Evolutionary conservation across 2,113 vertebrate genomes (phyloP).

Genomic region (Empidonax alnorum): DNA sequence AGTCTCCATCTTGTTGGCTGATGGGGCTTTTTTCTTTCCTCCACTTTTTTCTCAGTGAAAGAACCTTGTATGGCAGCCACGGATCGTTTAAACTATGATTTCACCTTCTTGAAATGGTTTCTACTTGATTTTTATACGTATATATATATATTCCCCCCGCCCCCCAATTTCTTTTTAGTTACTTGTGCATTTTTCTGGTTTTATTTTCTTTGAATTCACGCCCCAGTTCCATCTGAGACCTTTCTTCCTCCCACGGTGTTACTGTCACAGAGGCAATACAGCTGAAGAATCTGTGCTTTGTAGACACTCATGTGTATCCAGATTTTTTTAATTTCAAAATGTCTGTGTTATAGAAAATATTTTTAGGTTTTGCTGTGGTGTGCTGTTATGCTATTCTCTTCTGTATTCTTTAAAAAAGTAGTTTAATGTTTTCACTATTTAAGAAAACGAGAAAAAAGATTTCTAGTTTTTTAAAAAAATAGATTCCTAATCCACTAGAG

Average conservation of each 20-base stretch:
- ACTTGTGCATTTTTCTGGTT: neutral
- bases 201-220: neutral
- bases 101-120: neutral
- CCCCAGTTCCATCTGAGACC: neutral
- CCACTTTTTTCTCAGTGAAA: neutral
- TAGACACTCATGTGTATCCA: neutral
- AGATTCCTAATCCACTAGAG: neutral
- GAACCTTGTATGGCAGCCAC: neutral
- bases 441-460: neutral
- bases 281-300: neutral
- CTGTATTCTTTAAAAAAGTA: neutral
- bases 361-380: neutral
- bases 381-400: neutral
- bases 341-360: neutral
- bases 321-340: neutral
- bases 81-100: neutral
- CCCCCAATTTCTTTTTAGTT: neutral
- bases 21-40: neutral
- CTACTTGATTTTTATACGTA: too few relatives aligned
- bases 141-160: neutral
- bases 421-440: neutral
- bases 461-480: neutral
- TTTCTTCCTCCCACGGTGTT: neutral
- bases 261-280: neutral
- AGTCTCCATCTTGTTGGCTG: neutral